Conservation (phyloP, 2,113 vertebrate genomes). For the Dissostichus mawsoni region DNA sequence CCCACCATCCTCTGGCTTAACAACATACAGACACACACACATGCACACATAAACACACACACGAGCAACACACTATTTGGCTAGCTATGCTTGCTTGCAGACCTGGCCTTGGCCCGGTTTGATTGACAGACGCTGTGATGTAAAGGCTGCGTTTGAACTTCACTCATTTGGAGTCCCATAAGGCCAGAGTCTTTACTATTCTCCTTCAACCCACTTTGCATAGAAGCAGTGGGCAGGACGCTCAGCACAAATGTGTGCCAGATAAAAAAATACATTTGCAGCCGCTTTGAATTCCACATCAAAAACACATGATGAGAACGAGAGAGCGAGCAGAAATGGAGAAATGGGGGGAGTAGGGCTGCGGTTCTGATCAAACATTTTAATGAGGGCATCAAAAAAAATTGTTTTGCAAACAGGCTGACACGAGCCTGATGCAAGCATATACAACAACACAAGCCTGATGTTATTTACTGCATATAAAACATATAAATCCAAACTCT, state of each 20-base stretch:
- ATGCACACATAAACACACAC: conserved; percentile 14
- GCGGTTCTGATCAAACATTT: conserved; percentile 82
- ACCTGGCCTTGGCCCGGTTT: conserved; percentile 74
- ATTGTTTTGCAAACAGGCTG: conserved; percentile 11
- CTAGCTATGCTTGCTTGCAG: conserved; percentile 34
- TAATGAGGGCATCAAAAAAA: conserved; percentile 82
- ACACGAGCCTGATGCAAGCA: not conserved
- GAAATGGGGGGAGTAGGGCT: not conserved
- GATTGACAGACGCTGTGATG: conserved; percentile 96
- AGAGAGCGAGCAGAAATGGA: conserved; percentile 10
- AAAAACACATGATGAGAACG: conserved; percentile 76
- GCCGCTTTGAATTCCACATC: conserved; percentile 93
- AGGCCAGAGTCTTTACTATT: conserved; percentile 93
- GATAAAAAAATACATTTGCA: conserved; percentile 94
- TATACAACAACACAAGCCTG: not conserved
- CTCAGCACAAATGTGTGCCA: conserved; percentile 87
- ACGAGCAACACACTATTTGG: not conserved
- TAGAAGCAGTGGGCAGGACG: conserved; percentile 79
- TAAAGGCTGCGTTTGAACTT: conserved; percentile 93
- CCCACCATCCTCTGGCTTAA: conserved; percentile 12
- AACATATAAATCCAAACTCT: conserved; percentile 6
- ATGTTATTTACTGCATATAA: conserved; percentile 9
- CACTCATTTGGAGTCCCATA: conserved; percentile 92
- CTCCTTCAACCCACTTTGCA: conserved; percentile 94
- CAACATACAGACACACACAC: conserved; percentile 35